These are phyloP conservation scores for Schizopygopsis pylzovi DNA, from an alignment of 2,797 vertebrate species.

Conservation along the genomic window DNA sequence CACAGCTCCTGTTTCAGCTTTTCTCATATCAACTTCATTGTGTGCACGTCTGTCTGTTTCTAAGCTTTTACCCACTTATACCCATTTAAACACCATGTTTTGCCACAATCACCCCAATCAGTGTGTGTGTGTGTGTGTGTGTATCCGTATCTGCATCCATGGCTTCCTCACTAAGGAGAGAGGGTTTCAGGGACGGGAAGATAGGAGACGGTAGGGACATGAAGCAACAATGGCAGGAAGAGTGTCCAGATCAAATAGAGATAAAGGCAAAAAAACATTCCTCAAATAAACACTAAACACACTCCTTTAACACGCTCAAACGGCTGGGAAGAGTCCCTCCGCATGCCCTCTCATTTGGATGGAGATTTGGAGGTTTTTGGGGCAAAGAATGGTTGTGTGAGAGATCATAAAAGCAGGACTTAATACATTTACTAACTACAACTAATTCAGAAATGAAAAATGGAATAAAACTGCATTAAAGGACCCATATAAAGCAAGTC, in stretches of 20 bases:
- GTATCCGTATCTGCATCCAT: background rate
- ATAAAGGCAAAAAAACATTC: constrained; percentile 65
- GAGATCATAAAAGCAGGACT: no score
- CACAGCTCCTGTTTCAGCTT: background rate
- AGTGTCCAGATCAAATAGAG: constrained; percentile 74
- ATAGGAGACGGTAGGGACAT: constrained; percentile 76
- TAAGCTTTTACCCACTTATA: background rate
- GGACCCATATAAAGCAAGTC: background rate
- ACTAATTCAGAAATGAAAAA: background rate
- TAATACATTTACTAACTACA: background rate
- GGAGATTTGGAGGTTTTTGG: background rate
- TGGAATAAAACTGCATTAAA: background rate
- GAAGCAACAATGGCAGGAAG: constrained; percentile 81
- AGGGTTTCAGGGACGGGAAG: constrained; percentile 74
- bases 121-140: background rate
- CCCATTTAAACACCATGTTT: background rate
- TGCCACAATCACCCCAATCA: constrained; percentile 19
- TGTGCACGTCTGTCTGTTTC: constrained; percentile 3
- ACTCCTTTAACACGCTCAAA: constrained; percentile 50
- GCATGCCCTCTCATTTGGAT: background rate
- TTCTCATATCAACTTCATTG: background rate
- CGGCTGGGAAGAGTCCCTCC: background rate
- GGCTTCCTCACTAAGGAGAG: constrained; percentile 52
- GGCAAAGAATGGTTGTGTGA: background rate
- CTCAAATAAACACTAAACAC: constrained; percentile 65